phyloP scores from a whole-genome alignment of 2,113 vertebrate genomes.

The Mionectes macconnelli region DNA sequence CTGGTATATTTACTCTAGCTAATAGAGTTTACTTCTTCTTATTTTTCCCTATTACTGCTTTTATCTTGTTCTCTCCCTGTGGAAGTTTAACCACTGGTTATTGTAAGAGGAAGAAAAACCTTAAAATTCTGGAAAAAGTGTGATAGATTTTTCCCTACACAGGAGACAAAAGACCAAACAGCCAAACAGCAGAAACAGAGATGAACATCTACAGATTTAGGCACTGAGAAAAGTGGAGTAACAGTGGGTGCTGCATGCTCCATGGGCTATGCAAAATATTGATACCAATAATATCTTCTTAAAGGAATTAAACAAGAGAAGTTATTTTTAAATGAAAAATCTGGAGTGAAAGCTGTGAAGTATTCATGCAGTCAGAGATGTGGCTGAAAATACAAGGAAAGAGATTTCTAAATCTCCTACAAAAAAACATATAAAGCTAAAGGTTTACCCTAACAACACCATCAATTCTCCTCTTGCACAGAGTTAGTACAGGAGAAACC shows the following conservation, averaged over 20 bases:
- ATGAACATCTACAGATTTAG: neutral
- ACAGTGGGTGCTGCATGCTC: neutral
- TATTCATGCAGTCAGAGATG: neutral
- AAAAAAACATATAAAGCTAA: neutral
- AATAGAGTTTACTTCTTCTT: constrained; percentile 18
- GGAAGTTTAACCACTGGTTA: neutral
- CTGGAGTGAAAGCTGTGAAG: neutral
- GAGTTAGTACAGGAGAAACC: neutral
- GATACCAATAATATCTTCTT: neutral
- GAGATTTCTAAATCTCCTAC: neutral
- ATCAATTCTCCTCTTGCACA: neutral
- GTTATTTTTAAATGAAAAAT: neutral
- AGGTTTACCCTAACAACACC: neutral
- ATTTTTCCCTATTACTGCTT: neutral
- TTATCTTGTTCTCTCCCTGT: neutral
- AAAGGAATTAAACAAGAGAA: neutral
- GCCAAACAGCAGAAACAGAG: neutral
- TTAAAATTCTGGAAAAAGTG: neutral
- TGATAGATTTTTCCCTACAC: neutral
- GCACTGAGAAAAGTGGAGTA: neutral
- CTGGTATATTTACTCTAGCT: constrained; percentile 27
- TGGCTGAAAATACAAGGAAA: neutral
- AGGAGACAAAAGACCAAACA: neutral
- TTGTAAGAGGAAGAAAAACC: neutral
- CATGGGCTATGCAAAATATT: neutral